Conservation (phyloP, 2,113 vertebrate species). For the Sminthopsis crassicaudata region DNA sequence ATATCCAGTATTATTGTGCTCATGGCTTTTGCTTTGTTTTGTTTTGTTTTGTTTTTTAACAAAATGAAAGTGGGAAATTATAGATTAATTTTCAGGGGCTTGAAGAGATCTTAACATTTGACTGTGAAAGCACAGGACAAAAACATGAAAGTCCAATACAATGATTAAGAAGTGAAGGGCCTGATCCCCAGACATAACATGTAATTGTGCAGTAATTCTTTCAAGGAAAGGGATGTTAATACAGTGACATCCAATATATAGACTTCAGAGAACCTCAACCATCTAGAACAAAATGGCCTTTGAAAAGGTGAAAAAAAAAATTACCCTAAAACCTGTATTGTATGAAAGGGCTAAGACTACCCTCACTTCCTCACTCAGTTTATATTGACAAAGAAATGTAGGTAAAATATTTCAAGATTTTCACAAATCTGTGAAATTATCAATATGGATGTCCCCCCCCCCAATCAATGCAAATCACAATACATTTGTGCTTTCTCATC, state of each 20-base stretch:
- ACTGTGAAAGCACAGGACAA: slow-evolving; percentile 1
- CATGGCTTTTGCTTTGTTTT: neutral
- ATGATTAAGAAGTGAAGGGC: neutral
- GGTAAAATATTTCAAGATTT: neutral
- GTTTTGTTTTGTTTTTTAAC: slow-evolving; percentile 15
- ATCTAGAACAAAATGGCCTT: neutral
- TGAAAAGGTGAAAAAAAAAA: neutral
- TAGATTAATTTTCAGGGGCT: neutral
- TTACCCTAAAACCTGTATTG: neutral
- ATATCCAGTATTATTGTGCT: slow-evolving; percentile 24
- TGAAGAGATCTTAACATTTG: slow-evolving; percentile 29
- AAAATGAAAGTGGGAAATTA: slow-evolving; percentile 28
- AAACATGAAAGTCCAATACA: slow-evolving; percentile 18
- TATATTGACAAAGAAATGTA: neutral
- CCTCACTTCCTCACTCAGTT: neutral
- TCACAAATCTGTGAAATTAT: neutral
- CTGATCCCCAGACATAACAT: slow-evolving; percentile 21
- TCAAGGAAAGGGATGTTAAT: slow-evolving; percentile 10
- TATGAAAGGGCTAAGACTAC: neutral
- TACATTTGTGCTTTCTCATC: neutral
- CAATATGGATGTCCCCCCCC: neutral
- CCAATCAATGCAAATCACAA: neutral
- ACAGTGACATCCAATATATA: neutral
- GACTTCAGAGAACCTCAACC: neutral
- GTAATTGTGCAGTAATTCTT: slow-evolving; percentile 7